Evolutionary conservation across 2,888 invertebrate species (phyloP).

Genomic region (Dastarcus helophoroides): DNA sequence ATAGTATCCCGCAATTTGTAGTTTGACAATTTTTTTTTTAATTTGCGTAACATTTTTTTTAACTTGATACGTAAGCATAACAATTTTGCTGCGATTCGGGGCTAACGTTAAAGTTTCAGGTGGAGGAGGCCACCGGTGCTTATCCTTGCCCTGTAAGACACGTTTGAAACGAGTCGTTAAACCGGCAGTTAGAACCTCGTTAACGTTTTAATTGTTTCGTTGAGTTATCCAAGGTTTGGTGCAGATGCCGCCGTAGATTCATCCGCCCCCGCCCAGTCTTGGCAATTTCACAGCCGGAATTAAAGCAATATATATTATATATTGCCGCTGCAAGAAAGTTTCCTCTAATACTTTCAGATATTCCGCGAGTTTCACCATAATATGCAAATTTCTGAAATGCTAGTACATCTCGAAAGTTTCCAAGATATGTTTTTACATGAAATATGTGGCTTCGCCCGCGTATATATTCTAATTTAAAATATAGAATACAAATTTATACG

Average conservation of each 20-base stretch:
- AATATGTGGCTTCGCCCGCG: conserved; percentile 36
- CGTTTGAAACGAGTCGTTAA: conserved; percentile 33
- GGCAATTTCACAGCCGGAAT: conserved; percentile 24
- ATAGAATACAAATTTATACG: conserved; percentile 40
- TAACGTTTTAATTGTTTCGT: too few species aligned
- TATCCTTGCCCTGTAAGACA: too few species aligned
- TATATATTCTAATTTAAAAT: conserved; percentile 42
- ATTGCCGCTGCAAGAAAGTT: conserved; percentile 20
- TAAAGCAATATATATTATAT: conserved; percentile 19
- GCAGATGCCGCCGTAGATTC: too few species aligned
- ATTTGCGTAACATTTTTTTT: too few species aligned
- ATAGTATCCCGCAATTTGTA: too few species aligned
- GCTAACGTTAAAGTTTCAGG: too few species aligned
- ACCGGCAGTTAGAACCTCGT: too few species aligned
- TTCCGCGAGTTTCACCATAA: conserved; percentile 34
- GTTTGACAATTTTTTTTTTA: too few species aligned
- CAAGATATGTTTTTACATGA: conserved; percentile 37
- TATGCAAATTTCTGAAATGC: conserved; percentile 34
- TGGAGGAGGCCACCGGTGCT: too few species aligned
- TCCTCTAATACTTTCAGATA: conserved; percentile 27
- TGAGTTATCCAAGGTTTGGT: conserved; percentile 29
- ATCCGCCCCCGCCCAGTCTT: conserved; percentile 20
- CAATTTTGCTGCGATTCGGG: too few species aligned
- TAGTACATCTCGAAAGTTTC: conserved; percentile 33
- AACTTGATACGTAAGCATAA: too few species aligned